These are phyloP conservation scores for Myocastor coypus DNA, from an alignment of 2,113 vertebrate species.

Conservation along the genomic window DNA sequence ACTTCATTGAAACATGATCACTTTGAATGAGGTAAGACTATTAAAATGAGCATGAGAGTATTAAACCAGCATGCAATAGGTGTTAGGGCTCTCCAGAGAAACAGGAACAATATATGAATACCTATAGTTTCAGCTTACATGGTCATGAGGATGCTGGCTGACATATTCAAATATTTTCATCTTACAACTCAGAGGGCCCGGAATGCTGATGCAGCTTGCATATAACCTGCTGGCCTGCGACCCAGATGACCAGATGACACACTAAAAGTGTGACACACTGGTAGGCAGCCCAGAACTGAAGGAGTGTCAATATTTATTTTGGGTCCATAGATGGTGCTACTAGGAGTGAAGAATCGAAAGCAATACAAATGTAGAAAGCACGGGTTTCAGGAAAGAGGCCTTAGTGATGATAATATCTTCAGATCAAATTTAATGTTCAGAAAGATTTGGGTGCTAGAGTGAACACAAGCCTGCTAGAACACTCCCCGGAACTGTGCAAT, in stretches of 20 bases:
- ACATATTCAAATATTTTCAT: not conserved
- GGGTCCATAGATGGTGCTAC: not conserved
- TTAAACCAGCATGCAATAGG: not conserved
- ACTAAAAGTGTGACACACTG: not conserved
- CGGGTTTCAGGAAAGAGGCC: not conserved
- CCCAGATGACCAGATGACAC: too few relatives aligned
- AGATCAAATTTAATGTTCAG: not conserved
- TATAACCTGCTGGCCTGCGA: not conserved
- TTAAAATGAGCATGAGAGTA: not conserved
- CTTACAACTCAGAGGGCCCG: not conserved
- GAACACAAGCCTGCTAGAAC: not conserved
- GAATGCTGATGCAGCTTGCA: not conserved
- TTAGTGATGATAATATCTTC: not conserved
- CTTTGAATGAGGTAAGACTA: not conserved
- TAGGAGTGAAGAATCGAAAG: constrained; percentile 4
- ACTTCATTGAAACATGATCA: constrained; percentile 37
- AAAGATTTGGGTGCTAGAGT: not conserved
- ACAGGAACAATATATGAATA: not conserved
- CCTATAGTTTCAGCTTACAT: not conserved
- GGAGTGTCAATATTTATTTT: not conserved
- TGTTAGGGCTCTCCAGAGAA: not conserved
- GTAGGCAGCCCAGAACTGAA: not conserved
- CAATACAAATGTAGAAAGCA: not conserved
- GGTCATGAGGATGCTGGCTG: not conserved
- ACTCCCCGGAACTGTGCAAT: not conserved